Evolutionary conservation across 2,888 invertebrate genomes (phyloP).

Genomic region (Lordiphosa fenestrarum): DNA sequence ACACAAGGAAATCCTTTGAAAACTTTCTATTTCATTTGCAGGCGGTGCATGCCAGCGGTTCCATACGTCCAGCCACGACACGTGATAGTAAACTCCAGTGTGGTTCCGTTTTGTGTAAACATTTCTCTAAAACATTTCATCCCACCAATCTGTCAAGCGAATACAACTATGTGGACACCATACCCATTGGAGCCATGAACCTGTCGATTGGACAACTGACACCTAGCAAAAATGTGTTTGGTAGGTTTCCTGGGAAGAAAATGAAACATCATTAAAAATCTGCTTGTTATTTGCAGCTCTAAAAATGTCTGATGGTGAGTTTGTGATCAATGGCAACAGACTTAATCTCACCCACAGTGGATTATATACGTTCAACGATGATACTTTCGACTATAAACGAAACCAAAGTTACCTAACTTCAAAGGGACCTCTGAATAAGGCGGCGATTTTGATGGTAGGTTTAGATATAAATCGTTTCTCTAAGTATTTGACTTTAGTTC

Average conservation of each 20-base stretch:
- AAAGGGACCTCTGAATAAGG: conserved; percentile 68
- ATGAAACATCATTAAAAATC: too few relatives aligned
- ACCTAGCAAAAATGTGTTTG: conserved; percentile 89
- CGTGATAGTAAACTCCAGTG: conserved; percentile 78
- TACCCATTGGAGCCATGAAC: conserved; percentile 92
- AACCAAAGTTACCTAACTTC: conserved; percentile 77
- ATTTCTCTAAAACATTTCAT: conserved; percentile 90
- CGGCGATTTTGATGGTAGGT: conserved; percentile 69
- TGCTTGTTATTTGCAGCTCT: conserved; percentile 83
- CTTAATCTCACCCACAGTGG: conserved; percentile 84
- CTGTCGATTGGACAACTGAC: conserved; percentile 90
- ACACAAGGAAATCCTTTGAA: too few relatives aligned
- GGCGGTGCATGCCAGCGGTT: conserved; percentile 76
- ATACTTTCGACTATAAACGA: conserved; percentile 88
- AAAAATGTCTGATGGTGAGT: conserved; percentile 87
- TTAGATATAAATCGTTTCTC: too few relatives aligned
- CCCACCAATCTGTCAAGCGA: conserved; percentile 88
- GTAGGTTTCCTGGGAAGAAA: conserved; percentile 80
- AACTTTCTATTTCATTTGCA: conserved; percentile 24
- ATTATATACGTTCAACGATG: conserved; percentile 88
- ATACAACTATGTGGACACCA: conserved; percentile 90
- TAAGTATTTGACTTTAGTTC: not conserved
- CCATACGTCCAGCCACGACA: conserved; percentile 76
- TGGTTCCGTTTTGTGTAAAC: conserved; percentile 83
- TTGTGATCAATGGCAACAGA: conserved; percentile 90